Evolutionary conservation across 2,797 vertebrate genomes (phyloP).

Genomic region (Myiothlypis chrysogaster): DNA sequence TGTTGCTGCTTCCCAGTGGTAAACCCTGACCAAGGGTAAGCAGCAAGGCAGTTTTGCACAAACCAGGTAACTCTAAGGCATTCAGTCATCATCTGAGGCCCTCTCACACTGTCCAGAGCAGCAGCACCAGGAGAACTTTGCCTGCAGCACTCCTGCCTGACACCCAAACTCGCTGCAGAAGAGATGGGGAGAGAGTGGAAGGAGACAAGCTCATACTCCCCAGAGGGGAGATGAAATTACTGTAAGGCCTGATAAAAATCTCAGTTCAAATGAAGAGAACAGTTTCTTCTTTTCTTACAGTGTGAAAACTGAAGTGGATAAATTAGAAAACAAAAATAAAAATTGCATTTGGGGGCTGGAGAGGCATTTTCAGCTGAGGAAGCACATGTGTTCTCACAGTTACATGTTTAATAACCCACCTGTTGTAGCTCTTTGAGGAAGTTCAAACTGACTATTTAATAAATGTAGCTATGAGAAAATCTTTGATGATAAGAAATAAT

Average conservation of each 20-base stretch:
- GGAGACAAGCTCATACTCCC: neutral
- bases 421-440: neutral
- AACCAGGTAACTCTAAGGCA: neutral
- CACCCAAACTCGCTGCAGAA: neutral
- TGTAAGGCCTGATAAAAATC: neutral
- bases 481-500: neutral
- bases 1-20: neutral
- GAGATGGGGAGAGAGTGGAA: neutral
- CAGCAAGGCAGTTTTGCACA: neutral
- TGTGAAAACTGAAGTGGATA: neutral
- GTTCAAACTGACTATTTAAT: neutral
- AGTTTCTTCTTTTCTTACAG: neutral
- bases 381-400: neutral
- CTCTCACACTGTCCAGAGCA: neutral
- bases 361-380: neutral
- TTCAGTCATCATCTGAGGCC: neutral
- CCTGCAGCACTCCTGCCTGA: neutral
- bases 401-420: neutral
- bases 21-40: neutral
- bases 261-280: neutral
- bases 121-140: neutral
- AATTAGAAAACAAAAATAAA: neutral
- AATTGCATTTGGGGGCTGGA: neutral
- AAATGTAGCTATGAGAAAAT: neutral
- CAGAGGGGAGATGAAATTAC: neutral